phyloP scores from a whole-genome alignment of 1,140 invertebrate genomes.

The Aleiodes sp. region DNA sequence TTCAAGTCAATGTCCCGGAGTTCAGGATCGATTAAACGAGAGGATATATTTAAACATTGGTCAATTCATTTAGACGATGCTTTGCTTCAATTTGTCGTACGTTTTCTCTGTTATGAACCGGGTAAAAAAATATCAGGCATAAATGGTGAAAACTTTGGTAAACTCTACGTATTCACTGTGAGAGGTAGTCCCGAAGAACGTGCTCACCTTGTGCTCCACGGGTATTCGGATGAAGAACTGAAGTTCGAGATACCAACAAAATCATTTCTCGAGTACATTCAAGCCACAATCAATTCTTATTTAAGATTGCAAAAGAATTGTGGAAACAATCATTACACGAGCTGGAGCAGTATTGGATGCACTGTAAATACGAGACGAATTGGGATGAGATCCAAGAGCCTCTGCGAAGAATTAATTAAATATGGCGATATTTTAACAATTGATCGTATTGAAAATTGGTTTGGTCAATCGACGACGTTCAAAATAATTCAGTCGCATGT shows the following conservation, averaged over 20 bases:
- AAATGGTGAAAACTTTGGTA: conserved; percentile 62
- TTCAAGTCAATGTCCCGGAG: conserved; percentile 65
- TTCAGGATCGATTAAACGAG: conserved; percentile 63
- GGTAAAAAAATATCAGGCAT: conserved; percentile 58
- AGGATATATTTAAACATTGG: conserved; percentile 65
- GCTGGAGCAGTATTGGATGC: conserved; percentile 63
- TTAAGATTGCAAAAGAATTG: conserved; percentile 61
- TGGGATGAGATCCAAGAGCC: conserved; percentile 54
- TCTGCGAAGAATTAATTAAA: conserved; percentile 57
- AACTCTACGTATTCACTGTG: conserved; percentile 59
- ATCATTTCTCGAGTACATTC: conserved; percentile 58
- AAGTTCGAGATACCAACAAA: conserved; percentile 55
- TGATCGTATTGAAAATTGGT: conserved; percentile 59
- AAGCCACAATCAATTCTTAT: conserved; percentile 63
- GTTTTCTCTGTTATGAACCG: conserved; percentile 62
- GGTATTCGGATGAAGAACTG: conserved; percentile 57
- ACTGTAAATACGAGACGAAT: conserved; percentile 60
- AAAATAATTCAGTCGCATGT: conserved; percentile 62
- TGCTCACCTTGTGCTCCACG: conserved; percentile 54
- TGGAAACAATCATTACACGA: conserved; percentile 49
- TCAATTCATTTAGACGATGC: conserved; percentile 59
- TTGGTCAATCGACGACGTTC: conserved; percentile 49
- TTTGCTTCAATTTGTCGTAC: conserved; percentile 58
- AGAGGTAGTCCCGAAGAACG: conserved; percentile 59
- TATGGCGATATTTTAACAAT: conserved; percentile 48